Conservation (phyloP, 2,888 invertebrate species). For the Lucinisca nassula region DNA sequence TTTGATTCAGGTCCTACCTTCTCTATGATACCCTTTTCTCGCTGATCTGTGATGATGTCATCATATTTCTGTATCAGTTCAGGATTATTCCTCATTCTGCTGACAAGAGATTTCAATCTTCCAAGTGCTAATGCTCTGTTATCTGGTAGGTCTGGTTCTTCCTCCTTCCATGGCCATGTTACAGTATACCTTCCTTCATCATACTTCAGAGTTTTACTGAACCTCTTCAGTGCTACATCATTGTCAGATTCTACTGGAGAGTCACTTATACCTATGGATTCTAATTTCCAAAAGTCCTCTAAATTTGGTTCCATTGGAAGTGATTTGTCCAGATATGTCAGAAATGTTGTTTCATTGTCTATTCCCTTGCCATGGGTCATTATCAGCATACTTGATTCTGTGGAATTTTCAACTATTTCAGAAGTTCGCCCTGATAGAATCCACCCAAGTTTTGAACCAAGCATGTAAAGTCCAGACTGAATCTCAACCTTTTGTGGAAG, state of each 20-base stretch:
- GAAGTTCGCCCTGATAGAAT: constrained; percentile 6
- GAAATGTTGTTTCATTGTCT: neutral
- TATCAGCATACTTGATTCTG: neutral
- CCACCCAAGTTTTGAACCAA: constrained; percentile 7
- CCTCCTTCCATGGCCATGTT: constrained; percentile 46
- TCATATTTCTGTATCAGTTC: constrained; percentile 24
- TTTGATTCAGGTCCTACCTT: constrained; percentile 4
- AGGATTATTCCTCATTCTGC: constrained; percentile 24
- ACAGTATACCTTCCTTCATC: constrained; percentile 30
- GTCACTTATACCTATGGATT: constrained; percentile 31
- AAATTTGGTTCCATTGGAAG: neutral
- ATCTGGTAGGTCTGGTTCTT: constrained; percentile 17
- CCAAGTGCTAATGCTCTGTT: constrained; percentile 31
- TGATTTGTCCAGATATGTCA: neutral
- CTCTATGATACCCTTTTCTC: constrained; percentile 38
- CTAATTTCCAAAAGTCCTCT: constrained; percentile 35
- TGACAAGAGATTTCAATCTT: constrained; percentile 31
- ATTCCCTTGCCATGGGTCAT: neutral
- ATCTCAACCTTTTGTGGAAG: neutral
- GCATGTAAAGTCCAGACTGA: neutral
- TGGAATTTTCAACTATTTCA: neutral
- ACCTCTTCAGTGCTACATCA: constrained; percentile 8
- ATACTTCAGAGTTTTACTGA: constrained; percentile 26
- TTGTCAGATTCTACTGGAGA: neutral
- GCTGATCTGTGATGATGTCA: constrained; percentile 33